Evolutionary conservation across 2,888 invertebrate species (phyloP), one percentile per base, ranked within the genome.

Genomic region (Neoitamus cyanurus): DNA sequence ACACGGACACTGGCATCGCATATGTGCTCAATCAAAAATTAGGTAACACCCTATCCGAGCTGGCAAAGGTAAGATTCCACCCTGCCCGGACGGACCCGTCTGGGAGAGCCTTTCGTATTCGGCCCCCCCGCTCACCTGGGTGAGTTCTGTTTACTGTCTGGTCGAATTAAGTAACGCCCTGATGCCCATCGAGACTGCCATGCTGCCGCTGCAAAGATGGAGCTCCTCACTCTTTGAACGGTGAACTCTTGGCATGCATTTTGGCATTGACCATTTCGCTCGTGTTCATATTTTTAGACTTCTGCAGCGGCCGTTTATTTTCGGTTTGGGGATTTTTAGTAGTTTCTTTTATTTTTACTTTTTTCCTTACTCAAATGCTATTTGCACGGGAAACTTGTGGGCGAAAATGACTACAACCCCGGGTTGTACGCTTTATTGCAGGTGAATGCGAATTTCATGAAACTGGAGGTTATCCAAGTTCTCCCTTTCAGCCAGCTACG

Each of bases 231-330:
- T 58, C 20, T 58, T 58, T 58, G 34, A 31, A 31, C 34, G 31
- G 70, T 70, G 70, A 70, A 70, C 34, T 70, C n/a, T 70, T 70
- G 70, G 70, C 70, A 70, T 70, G 70, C 70, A 70, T 70, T 70
- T 34, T 70, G 70, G 70, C 70, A 70, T 70, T 70, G 70, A 70
- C 70, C 70, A 70, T 70, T 70, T 70, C 31, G 70, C 70, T 70
- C 34, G 70, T 30, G 70, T 70, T 70, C 31, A 30, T 70, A 70
- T 70, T 70, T 70, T 70, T 70, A 70, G 70, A 34, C 9, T 30
- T 70, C n/a, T 70, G 70, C 58, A 58, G 58, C 25, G 58, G 58
- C 58, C 25, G 25, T 58, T 58, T 58, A 58, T 58, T 58, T 58
- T 58, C 25, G 58, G 20, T 25, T 25, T 58, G 25, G 58, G 48